Conservation (phyloP, 2,888 invertebrate genomes). For the Hermodice carunculata region DNA sequence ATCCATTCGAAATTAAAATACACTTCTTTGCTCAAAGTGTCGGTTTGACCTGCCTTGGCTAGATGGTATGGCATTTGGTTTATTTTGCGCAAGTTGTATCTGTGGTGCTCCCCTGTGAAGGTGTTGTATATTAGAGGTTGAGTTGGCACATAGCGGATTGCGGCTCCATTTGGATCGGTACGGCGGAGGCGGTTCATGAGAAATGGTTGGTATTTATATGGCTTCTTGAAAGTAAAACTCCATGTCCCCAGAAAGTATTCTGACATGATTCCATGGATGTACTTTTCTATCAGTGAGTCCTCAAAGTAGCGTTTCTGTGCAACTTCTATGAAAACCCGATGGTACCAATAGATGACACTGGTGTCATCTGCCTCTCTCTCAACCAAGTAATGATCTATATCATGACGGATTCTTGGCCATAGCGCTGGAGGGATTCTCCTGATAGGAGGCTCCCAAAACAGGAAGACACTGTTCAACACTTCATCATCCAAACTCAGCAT, state of each 20-base stretch:
- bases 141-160: conserved; percentile 32
- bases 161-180: neutral
- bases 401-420: conserved; percentile 22
- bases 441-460: conserved; percentile 30
- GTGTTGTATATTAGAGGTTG: conserved; percentile 36
- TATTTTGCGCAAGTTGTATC: conserved; percentile 39
- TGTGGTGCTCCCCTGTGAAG: conserved; percentile 16
- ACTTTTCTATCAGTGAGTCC: neutral
- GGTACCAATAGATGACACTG: conserved; percentile 31
- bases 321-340: conserved; percentile 30
- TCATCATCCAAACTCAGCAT: conserved; percentile 32
- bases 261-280: conserved; percentile 37
- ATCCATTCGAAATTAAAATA: conserved; percentile 34
- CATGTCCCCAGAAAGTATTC: conserved; percentile 37
- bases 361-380: conserved; percentile 30
- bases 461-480: conserved; percentile 26
- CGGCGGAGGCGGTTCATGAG: conserved; percentile 13
- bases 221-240: conserved; percentile 32
- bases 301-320: conserved; percentile 30
- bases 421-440: conserved; percentile 28
- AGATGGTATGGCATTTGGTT: conserved; percentile 41
- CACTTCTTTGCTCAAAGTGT: conserved; percentile 20
- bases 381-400: conserved; percentile 25
- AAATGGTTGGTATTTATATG: conserved; percentile 12
- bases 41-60: conserved; percentile 1